Base-by-base conservation (phyloP, 2,888 invertebrate genomes). In the Caenorhabditis sulstoni region DNA sequence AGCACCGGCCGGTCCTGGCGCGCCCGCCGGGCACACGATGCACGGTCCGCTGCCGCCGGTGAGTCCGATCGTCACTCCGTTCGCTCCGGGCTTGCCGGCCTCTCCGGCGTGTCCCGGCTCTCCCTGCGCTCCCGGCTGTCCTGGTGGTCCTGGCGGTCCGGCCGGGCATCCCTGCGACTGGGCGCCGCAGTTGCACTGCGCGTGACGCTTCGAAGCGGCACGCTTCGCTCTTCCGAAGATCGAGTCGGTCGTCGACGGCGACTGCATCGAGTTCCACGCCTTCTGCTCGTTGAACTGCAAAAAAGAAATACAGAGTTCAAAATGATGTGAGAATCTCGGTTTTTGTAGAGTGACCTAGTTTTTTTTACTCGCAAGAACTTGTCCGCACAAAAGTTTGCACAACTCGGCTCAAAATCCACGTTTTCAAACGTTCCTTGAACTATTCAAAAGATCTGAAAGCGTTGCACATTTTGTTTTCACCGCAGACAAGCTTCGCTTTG, bases 151-250 rank as follows among this genome's bases (percentile, higher is more conserved):
- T 68, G 84, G 75, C 61, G 84, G 84, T 67, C 74, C 79, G 47
- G 74, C 74, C 74, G 79, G 79, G 53, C 74, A 73, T 65, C 74
- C 68, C 7, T 65, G 62, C 9, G 82, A 61, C 45, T 77, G 79
- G 44, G 81, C 76, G 59, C 79, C 84, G 55, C 84, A 84, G 66
- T 84, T 82, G 77, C 84, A 84, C 68, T 81, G 79, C 35, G 81
- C 75, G 9, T 74, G 64, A 61, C 79, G 59, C 66, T 79, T 79
- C 49, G 52, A 64, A 59, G 62, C 41, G 47, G 61, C 70, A 59
- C 84, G 64, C 65, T 82, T 84, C 70, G 68, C 65, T 55, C 84
- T 67, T 62, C 81, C 80, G 58, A 83, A 79, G n/a, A 80, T 29
- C 29, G 29, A 29, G 29, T 29, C 58, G n/a, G 61, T 66, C n/a